Conservation (phyloP, 2,113 vertebrate genomes). For the Empidonax traillii region DNA sequence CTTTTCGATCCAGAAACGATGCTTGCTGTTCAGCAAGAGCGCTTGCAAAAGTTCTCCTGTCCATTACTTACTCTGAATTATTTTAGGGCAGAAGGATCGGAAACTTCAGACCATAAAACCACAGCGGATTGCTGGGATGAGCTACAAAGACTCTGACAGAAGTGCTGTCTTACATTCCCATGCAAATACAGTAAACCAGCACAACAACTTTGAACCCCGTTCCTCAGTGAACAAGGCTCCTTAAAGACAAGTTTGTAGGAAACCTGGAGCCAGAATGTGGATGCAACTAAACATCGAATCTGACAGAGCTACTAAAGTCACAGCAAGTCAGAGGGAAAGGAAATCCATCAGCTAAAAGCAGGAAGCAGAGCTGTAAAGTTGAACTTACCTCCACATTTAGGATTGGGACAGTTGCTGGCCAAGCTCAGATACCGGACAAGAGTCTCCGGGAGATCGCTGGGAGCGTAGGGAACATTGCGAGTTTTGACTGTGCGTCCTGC, state of each 20-base stretch:
- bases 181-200: neutral
- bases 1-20: neutral
- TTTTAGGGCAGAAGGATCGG: rapidly evolving
- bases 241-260: neutral
- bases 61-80: neutral
- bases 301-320: neutral
- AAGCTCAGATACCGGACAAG: conserved; percentile 87
- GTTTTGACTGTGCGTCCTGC: conserved; percentile 78
- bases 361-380: neutral
- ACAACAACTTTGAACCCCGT: neutral
- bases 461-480: conserved; percentile 75
- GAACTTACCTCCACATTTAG: conserved; percentile 90
- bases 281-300: neutral
- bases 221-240: neutral
- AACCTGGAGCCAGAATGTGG: neutral
- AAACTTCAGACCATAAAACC: neutral
- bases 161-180: neutral
- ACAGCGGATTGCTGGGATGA: neutral
- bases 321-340: neutral
- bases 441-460: conserved; percentile 83
- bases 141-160: neutral
- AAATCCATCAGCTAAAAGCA: neutral
- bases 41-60: neutral
- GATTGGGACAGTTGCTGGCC: conserved; percentile 97
- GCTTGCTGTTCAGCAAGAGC: neutral